These are phyloP conservation scores for Drosophila sordidula DNA, from an alignment of 2,888 invertebrate species.

Conservation along the genomic window DNA sequence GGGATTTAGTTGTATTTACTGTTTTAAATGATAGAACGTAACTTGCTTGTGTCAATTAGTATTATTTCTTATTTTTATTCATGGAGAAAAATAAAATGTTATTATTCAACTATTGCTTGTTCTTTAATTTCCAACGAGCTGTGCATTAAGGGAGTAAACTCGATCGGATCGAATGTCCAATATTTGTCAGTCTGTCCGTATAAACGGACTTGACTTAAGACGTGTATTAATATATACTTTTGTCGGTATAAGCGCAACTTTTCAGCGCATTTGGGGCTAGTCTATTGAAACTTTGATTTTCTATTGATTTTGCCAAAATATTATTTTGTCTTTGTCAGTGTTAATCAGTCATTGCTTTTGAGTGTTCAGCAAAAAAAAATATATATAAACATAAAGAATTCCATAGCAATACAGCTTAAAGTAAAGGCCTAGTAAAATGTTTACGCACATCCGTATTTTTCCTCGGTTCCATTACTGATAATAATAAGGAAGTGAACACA, in stretches of 20 bases:
- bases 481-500: slow-evolving; percentile 30
- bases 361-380: slow-evolving; percentile 30
- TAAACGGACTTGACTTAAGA: no score
- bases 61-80: slow-evolving; percentile 32
- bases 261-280: no score
- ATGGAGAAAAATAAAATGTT: slow-evolving; percentile 28
- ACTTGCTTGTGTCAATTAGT: slow-evolving; percentile 51
- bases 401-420: slow-evolving; percentile 20
- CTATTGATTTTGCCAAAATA: background rate
- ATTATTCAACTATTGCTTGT: background rate
- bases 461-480: slow-evolving; percentile 4
- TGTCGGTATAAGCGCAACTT: background rate
- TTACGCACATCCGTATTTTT: slow-evolving; percentile 27
- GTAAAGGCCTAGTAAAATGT: slow-evolving; percentile 32
- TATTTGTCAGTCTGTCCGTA: no score
- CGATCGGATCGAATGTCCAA: no score
- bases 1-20: slow-evolving; percentile 24
- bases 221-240: background rate
- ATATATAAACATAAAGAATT: slow-evolving; percentile 13
- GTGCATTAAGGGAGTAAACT: no score
- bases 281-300: background rate
- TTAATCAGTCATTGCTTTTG: slow-evolving; percentile 48
- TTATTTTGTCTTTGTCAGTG: slow-evolving; percentile 27
- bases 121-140: background rate
- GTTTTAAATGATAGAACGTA: slow-evolving; percentile 30